These are phyloP conservation scores for Oscheius onirici DNA, from an alignment of 2,888 invertebrate species.

Conservation along the genomic window DNA sequence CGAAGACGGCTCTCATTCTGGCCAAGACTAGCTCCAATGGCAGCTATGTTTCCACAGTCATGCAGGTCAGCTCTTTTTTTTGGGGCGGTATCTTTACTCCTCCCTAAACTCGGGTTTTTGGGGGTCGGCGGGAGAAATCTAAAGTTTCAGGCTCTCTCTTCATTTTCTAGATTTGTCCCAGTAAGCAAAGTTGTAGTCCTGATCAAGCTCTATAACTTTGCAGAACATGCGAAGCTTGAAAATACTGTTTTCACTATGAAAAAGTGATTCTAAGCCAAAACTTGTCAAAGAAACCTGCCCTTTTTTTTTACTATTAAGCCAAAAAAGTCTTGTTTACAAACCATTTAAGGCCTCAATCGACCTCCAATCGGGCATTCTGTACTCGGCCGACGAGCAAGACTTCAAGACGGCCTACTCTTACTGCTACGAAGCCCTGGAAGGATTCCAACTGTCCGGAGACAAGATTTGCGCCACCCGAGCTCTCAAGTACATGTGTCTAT, in stretches of 20 bases:
- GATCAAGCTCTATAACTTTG: too few relatives aligned
- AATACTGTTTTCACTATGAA: too few relatives aligned
- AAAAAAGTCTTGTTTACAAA: too few relatives aligned
- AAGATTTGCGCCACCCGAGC: slow-evolving; percentile 89
- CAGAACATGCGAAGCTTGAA: too few relatives aligned
- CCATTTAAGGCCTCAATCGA: slow-evolving; percentile 92
- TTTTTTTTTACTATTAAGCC: too few relatives aligned
- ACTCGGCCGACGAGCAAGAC: slow-evolving; percentile 98
- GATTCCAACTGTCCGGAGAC: slow-evolving; percentile 87
- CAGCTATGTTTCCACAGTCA: slow-evolving; percentile 97
- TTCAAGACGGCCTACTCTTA: slow-evolving; percentile 99
- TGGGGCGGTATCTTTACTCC: too few relatives aligned
- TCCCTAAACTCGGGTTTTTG: too few relatives aligned
- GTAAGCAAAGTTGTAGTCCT: too few relatives aligned
- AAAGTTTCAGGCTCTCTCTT: too few relatives aligned
- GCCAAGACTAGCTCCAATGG: slow-evolving; percentile 98
- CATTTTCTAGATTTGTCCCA: too few relatives aligned
- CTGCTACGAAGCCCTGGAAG: slow-evolving; percentile 97
- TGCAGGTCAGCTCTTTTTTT: slow-evolving; percentile 80
- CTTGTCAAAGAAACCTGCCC: not conserved
- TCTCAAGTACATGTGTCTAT: slow-evolving; percentile 98
- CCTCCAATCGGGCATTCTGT: slow-evolving; percentile 94
- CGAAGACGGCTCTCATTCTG: slow-evolving; percentile 90
- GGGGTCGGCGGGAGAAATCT: too few relatives aligned
- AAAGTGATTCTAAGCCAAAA: too few relatives aligned